Evolutionary conservation across 2,113 vertebrate species (phyloP), one percentile per base, ranked within the genome.

Genomic region (Progne subis): DNA sequence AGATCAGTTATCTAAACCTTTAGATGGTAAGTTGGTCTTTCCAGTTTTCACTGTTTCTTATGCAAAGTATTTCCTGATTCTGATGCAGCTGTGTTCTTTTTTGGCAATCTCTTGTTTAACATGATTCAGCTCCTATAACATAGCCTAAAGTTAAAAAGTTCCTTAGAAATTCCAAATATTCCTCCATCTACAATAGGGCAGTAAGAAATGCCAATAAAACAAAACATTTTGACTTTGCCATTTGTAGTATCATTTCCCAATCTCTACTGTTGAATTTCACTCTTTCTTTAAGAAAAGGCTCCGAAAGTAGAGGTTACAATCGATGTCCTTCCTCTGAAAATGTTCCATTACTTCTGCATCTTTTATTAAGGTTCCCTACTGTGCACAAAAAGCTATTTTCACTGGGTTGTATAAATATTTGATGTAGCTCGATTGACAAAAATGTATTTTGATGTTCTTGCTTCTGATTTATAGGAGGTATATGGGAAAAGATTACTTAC

Each of bases 351-450:
- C 96, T 96, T 81, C 97, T 97, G 97, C 94, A 97, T 98, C 97
- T 98, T 97, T 98, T 96, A 98, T 97, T 96, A 98, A 97, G 97
- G 93, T 46, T 95, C 80, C 98, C 98, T 91, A 97, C 97, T 97
- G 98, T 96, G 97, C 93, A 96, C 92, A 96, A 94, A 97, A 97
- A 96, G 97, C 97, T 96, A 59, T 96, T 96, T 97, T 95, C 96
- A 83, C 90, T 47, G 67, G 55, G 43, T 39, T 82, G 61, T 95
- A 98, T 98, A 98, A 98, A 98, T 98, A 98, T 98, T 98, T 98
- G 97, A 98, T 98, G 97, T 56, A 20, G 52, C 82, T 96, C 86
- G 9, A 91, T 91, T 96, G 97, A 97, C 96, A 97, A 98, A 98
- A 98, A 97, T 75, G 93, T 97, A 97, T 97, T 96, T 93, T 97